Percentiles rank a stretch among this genome's conserved stretches.
Evolutionary conservation across 1,140 invertebrate species (phyloP).

Genomic region (Mylabris phalerata): DNA sequence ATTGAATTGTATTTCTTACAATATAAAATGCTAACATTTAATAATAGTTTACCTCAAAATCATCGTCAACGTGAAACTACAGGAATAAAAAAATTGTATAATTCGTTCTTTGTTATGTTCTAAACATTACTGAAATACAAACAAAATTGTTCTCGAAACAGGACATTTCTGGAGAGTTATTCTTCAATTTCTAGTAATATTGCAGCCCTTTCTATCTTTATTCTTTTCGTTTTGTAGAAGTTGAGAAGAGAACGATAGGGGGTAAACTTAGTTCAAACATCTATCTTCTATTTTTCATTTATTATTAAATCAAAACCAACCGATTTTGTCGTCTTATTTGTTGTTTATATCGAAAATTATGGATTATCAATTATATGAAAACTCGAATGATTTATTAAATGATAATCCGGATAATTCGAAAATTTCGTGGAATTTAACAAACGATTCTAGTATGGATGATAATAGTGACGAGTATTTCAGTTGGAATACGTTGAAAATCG

Average conservation of each 20-base stretch:
- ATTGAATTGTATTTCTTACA: slow-evolving; percentile 37
- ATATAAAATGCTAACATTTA: slow-evolving; percentile 51
- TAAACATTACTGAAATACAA: slow-evolving; percentile 42
- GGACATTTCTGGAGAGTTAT: no score
- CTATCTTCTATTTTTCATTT: no score
- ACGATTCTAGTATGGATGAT: slow-evolving; percentile 35
- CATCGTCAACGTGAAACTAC: slow-evolving; percentile 72
- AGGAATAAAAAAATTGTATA: slow-evolving; percentile 76
- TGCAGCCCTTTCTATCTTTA: no score
- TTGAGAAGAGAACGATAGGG: neutral
- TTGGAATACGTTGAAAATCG: slow-evolving; percentile 37
- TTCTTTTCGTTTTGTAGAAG: no score
- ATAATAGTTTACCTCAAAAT: slow-evolving; percentile 66
- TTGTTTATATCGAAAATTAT: slow-evolving; percentile 23
- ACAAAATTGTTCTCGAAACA: no score
- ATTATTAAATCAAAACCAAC: no score
- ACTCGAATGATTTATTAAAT: slow-evolving; percentile 29
- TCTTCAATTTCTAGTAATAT: no score
- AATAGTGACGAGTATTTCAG: slow-evolving; percentile 38
- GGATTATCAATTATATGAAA: slow-evolving; percentile 40
- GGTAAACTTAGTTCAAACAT: no score
- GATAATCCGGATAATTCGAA: slow-evolving; percentile 24
- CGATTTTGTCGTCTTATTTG: no score
- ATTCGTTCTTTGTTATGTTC: slow-evolving; percentile 78
- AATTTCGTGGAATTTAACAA: slow-evolving; percentile 30